Evolutionary conservation across 2,888 invertebrate species (phyloP), one percentile per base, ranked within the genome.

Genomic region (Sabatieria punctata): DNA sequence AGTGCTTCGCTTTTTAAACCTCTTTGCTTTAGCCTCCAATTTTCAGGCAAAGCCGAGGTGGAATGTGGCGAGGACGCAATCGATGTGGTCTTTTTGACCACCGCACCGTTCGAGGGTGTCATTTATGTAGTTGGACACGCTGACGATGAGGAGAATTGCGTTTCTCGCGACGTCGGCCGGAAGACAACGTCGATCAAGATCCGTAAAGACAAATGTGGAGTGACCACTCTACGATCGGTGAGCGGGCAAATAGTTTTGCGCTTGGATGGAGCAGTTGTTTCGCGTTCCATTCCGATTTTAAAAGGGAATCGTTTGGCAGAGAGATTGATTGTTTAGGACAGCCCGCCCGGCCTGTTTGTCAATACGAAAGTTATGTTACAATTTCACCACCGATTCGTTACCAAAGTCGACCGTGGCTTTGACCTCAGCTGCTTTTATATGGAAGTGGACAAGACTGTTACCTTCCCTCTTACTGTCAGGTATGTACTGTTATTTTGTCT

Each of bases 371-470:
- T 64, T 24, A 57, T 63, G 54, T 56, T 63, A 33, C 60, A 60
- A 1, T 63, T 63, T 53, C 63, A 64, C 51, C 54, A 57, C 25
- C 57, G 61, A 36, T 63, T 63, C 48, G 49, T 64, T 40, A 63
- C 63, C 19, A 63, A 60, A 52, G 57, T 60, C 27, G 60, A 60
- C 46, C 40, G 56, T 40, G 59, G 58, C 27, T 58, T 55, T 49
- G 59, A 57, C 13, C 50, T 58, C 40, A 47, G 47, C 41, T 58
- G 58, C n/a, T n/a, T n/a, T n/a, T n/a, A n/a, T n/a, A n/a, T n/a
- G n/a, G n/a, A n/a, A n/a, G n/a, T n/a, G n/a, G 60, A 58, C 19
- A 62, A 64, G 49, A 60, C 60, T 2, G 63, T 63, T 21, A 61
- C 60, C 2, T 63, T 61, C 49, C 61, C 63, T 4, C 47, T 63